Base-by-base conservation (phyloP, 2,888 invertebrate species). In the Ligdia adustata region DNA sequence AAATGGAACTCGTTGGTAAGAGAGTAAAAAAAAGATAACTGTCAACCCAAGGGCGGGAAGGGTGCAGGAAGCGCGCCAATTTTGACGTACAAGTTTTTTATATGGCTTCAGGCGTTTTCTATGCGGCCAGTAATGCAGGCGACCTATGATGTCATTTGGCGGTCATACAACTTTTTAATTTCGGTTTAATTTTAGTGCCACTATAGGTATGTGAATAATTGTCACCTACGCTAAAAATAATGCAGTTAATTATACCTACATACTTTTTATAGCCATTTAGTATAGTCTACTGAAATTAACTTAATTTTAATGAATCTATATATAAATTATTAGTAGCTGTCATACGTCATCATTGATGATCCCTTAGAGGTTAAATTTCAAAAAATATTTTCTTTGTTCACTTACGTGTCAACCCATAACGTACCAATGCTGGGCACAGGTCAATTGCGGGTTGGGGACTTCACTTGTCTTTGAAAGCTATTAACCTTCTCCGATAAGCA, bases 41-140 rank as follows among this genome's bases (percentile, higher is more conserved):
- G 59, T 65, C 69, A 82, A 7, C 5, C n/a, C 83, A 82, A 85
- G 84, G 85, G 84, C 82, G 79, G 76, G 76, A 82, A 84, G 87
- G 83, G 83, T 84, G 80, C 81, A 83, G 85, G 86, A 86, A 86
- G 79, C 79, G 64, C 64, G 74, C 68, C 65, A 55, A 72, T 75
- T 80, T 82, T 45, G 22, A 56, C 41, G 28, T 38, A 33, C 32
- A 11, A 5, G n/a, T 37, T 9, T 37, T 41, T 49, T 48, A 29
- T 27, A 43, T 26, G 15, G 33, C 43, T 27, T 38, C 52, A 28
- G 48, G 51, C 45, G 38, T 44, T 33, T 55, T 51, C 45, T 56
- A 51, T 44, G 28, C 29, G 28, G 38, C 34, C 42, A 33, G 27
- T 16, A 11, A 1, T 3, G 9, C 41, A 41, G 37, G 43, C 44